phyloP scores from a whole-genome alignment of 2,888 invertebrate species.

The Silvanus unidentatus region DNA sequence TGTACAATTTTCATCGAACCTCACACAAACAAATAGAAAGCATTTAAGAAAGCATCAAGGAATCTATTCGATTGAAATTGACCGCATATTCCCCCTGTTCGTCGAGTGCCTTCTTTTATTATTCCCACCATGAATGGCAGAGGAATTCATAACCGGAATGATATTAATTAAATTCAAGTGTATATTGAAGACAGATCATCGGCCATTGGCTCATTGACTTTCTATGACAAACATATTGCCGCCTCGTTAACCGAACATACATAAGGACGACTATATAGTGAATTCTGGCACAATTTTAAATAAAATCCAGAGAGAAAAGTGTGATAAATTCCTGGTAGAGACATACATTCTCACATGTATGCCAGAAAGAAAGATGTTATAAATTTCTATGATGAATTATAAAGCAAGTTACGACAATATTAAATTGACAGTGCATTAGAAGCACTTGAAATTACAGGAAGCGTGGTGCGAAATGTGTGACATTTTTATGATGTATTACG shows the following conservation, averaged over 20 bases:
- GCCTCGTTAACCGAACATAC: slow-evolving; percentile 11
- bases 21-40: slow-evolving; percentile 17
- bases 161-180: slow-evolving; percentile 20
- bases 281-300: too few relatives aligned
- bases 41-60: slow-evolving; percentile 10
- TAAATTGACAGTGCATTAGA: background rate
- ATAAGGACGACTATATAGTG: too few relatives aligned
- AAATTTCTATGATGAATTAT: slow-evolving; percentile 1
- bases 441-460: too few relatives aligned
- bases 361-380: background rate
- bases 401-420: background rate
- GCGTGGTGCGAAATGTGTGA: too few relatives aligned
- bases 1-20: slow-evolving; percentile 17
- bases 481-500: too few relatives aligned
- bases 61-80: too few relatives aligned
- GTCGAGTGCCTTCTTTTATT: slow-evolving; percentile 10
- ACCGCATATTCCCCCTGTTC: too few relatives aligned
- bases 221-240: slow-evolving; percentile 11
- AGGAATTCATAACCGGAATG: slow-evolving; percentile 14
- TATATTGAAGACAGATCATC: background rate
- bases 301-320: too few relatives aligned
- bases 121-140: background rate
- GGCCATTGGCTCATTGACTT: slow-evolving; percentile 12
- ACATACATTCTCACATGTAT: too few relatives aligned
- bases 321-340: slow-evolving; percentile 11